Conservation (phyloP, 2,888 invertebrate species). For the Colletes collaris region DNA sequence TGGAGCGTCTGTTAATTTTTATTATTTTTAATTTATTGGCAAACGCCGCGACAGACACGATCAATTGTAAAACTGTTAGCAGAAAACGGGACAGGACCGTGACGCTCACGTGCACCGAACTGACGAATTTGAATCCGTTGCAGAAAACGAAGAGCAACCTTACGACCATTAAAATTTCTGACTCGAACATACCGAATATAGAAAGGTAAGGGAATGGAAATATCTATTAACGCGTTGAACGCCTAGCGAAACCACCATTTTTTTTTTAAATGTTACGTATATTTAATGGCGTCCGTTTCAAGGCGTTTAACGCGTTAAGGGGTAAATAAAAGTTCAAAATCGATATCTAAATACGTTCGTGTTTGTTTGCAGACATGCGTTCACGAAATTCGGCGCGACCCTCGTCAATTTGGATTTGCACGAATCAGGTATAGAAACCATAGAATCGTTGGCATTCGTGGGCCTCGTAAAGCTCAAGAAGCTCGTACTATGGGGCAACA, state of each 20-base stretch:
- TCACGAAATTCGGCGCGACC: slow-evolving; percentile 65
- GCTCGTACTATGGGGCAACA: slow-evolving; percentile 75
- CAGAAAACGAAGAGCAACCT: slow-evolving; percentile 47
- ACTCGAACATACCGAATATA: slow-evolving; percentile 61
- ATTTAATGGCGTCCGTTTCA: no score
- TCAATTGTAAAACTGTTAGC: slow-evolving; percentile 13
- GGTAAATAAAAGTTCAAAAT: no score
- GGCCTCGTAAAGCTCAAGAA: slow-evolving; percentile 68
- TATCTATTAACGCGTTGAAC: no score
- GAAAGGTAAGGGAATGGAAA: slow-evolving; percentile 58
- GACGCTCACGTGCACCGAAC: slow-evolving; percentile 52
- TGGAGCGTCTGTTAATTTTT: slow-evolving; percentile 41
- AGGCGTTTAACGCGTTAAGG: no score
- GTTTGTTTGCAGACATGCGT: slow-evolving; percentile 66
- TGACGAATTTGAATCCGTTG: slow-evolving; percentile 51
- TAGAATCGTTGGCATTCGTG: slow-evolving; percentile 70
- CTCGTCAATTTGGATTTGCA: slow-evolving; percentile 70
- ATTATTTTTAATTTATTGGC: slow-evolving; percentile 23
- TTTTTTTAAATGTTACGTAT: no score
- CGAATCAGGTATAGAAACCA: slow-evolving; percentile 64
- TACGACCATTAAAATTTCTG: slow-evolving; percentile 56
- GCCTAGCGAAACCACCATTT: no score
- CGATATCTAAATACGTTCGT: no score
- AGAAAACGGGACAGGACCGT: neutral
- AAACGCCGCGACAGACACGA: neutral